phyloP scores from a whole-genome alignment of 2,113 vertebrate genomes.

The Dipodomys spectabilis region DNA sequence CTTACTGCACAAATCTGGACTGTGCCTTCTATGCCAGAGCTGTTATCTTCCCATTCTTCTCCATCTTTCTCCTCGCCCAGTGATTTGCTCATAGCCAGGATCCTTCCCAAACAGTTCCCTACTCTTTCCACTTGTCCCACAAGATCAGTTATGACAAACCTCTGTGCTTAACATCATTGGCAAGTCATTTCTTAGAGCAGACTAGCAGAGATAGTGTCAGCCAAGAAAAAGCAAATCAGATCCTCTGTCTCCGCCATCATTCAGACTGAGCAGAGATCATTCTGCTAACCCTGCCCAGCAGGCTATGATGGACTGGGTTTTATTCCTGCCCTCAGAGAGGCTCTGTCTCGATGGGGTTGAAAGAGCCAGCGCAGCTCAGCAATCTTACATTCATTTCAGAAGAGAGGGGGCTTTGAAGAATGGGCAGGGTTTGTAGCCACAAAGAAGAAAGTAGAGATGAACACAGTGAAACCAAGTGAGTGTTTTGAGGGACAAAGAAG shows the following conservation, averaged over 20 bases:
- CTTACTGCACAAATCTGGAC: not conserved
- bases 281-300: fast-evolving
- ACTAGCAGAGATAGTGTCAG: not conserved
- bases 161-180: not conserved
- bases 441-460: not conserved
- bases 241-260: not conserved
- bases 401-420: not conserved
- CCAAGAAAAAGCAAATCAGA: not conserved
- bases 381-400: not conserved
- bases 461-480: not conserved
- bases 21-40: not conserved
- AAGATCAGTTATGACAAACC: not conserved
- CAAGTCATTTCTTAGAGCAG: not conserved
- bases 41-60: not conserved
- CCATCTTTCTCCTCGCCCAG: not conserved
- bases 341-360: not conserved
- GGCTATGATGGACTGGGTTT: not conserved
- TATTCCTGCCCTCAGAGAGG: not conserved
- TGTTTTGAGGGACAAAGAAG: not conserved
- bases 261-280: not conserved
- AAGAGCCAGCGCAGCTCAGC: not conserved
- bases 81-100: not conserved
- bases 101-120: not conserved
- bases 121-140: not conserved
- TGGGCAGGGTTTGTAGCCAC: not conserved